Percentiles rank a stretch among this genome's conserved stretches.
Conservation (phyloP, 2,888 invertebrate species). For the Agonopterix heracliana region DNA sequence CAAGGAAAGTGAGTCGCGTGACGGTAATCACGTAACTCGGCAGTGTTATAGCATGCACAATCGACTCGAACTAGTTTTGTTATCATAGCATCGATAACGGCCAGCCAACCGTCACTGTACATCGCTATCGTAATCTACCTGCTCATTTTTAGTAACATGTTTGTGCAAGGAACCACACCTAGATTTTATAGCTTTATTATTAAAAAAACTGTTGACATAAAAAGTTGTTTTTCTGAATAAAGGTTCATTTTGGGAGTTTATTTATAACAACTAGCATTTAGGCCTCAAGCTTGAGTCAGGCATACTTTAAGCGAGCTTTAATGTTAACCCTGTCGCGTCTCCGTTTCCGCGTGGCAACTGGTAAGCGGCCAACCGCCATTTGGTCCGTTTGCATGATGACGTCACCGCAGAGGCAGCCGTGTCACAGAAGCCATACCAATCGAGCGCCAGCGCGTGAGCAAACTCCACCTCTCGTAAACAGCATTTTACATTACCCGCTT, state of each 20-base stretch:
- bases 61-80: conserved; percentile 34
- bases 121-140: conserved; percentile 24
- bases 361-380: conserved; percentile 33
- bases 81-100: conserved; percentile 51
- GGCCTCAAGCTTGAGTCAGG: too few relatives aligned
- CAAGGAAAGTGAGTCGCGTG: conserved; percentile 43
- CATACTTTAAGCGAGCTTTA: too few relatives aligned
- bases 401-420: conserved; percentile 62
- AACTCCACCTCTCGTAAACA: conserved; percentile 30
- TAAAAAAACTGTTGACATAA: too few relatives aligned
- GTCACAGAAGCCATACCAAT: conserved; percentile 61
- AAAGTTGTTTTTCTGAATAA: too few relatives aligned
- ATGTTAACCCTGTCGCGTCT: too few relatives aligned
- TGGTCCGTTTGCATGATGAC: conserved; percentile 55
- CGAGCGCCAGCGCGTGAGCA: conserved; percentile 29
- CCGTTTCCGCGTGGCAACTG: neutral
- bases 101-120: conserved; percentile 6
- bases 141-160: neutral
- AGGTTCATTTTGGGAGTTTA: too few relatives aligned
- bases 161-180: too few relatives aligned
- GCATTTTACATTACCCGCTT: conserved; percentile 43
- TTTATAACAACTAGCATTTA: too few relatives aligned
- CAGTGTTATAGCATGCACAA: conserved; percentile 36
- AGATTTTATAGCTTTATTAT: too few relatives aligned
- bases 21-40: conserved; percentile 41